These are phyloP conservation scores for Mormyrus iriodes DNA, from an alignment of 2,113 vertebrate species.

Conservation along the genomic window DNA sequence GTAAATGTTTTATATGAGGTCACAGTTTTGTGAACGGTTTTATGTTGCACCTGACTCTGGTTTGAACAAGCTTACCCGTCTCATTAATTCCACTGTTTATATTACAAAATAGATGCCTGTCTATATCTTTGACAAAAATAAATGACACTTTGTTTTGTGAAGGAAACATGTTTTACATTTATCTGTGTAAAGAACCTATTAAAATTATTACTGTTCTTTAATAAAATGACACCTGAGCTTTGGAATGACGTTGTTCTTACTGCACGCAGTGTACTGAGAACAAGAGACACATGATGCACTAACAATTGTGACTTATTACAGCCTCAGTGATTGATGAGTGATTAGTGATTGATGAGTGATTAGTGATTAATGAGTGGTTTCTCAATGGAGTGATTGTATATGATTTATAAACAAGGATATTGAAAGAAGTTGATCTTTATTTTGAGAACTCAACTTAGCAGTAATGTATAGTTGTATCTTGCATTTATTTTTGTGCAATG, in stretches of 20 bases:
- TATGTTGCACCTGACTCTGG: constrained; percentile 42
- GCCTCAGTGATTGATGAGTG: not conserved
- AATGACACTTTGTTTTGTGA: constrained; percentile 37
- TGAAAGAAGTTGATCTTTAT: not conserved
- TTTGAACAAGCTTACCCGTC: constrained; percentile 47
- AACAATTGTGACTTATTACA: not conserved
- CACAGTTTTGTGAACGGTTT: constrained; percentile 32
- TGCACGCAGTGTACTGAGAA: not conserved
- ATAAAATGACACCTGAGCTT: constrained; percentile 18
- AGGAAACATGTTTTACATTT: constrained; percentile 42
- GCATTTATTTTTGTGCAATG: not conserved
- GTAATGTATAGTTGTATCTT: not conserved
- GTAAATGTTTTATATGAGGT: constrained; percentile 33
- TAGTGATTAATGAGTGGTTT: not conserved
- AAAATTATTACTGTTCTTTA: constrained; percentile 21
- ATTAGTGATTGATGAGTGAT: not conserved
- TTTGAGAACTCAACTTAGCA: not conserved
- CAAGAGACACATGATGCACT: not conserved
- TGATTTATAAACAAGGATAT: not conserved
- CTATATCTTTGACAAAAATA: constrained; percentile 27
- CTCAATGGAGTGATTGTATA: not conserved
- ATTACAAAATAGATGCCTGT: constrained; percentile 47
- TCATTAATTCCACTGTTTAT: constrained; percentile 47
- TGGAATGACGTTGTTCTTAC: not conserved
- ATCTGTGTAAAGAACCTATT: constrained; percentile 9